Conservation (phyloP, 2,797 vertebrate genomes). For the Gouania willdenowi region DNA sequence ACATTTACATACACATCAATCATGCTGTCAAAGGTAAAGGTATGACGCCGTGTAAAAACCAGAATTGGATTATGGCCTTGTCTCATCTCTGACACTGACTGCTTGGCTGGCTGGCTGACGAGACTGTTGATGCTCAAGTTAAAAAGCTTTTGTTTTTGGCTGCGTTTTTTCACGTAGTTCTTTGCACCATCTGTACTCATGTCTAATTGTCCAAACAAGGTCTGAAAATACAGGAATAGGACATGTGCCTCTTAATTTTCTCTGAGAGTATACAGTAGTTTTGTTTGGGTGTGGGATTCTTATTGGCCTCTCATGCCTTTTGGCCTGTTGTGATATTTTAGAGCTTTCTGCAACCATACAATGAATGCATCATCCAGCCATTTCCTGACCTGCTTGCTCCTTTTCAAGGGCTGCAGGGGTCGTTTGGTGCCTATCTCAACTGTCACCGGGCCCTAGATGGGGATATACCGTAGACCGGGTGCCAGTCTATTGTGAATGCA, state of each 20-base stretch:
- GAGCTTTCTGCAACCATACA: too few species aligned
- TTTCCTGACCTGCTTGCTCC: too few species aligned
- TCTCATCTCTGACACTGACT: constrained; percentile 66
- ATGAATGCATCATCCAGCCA: too few species aligned
- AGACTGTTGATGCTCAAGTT: constrained; percentile 66
- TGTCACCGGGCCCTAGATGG: too few species aligned
- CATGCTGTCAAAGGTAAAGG: constrained; percentile 71
- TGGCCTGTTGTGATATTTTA: too few species aligned
- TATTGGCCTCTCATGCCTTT: not conserved
- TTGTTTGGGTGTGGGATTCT: too few species aligned
- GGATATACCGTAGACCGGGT: too few species aligned
- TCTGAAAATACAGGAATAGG: not conserved
- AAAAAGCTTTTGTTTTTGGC: constrained; percentile 55
- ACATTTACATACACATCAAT: constrained; percentile 77
- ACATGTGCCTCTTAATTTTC: too few species aligned
- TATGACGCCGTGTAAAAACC: constrained; percentile 71
- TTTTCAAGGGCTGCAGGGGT: too few species aligned
- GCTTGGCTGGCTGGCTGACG: constrained; percentile 61
- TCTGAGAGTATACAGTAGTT: too few species aligned
- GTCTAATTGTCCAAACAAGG: constrained; percentile 7
- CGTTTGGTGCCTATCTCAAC: too few species aligned
- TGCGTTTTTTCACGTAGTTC: constrained; percentile 17
- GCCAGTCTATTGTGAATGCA: too few species aligned
- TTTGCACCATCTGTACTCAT: constrained; percentile 21
- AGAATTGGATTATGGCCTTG: constrained; percentile 76